Evolutionary conservation across 2,888 invertebrate genomes (phyloP), one percentile per base, ranked within the genome.

Genomic region (Acleris sparsana): DNA sequence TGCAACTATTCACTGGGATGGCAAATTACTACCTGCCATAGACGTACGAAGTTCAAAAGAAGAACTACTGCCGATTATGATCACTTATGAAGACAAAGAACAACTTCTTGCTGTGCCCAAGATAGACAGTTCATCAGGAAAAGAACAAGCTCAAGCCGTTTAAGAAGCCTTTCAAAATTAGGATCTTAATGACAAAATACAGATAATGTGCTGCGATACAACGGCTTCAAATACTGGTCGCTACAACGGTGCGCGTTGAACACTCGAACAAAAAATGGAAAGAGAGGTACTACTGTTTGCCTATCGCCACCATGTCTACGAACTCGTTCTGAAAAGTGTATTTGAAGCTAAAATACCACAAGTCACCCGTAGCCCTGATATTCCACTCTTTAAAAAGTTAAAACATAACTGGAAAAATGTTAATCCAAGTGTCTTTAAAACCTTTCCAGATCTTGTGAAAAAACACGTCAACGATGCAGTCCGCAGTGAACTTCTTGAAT

Each of bases 231-330:
- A 70, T 62, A 68, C 64, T 18, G 70, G 69, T 1, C 69, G 69
- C 13, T 53, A 68, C 0, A 71, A 63, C 22, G 70, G 70, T 55
- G 70, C 70, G 46, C 70, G 65, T 58, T 58, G 56, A 25, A 25
- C 5, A 25, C 25, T 25, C 5, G 25, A 25, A 25, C 25, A 25
- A 25, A 25, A 25, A 25, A 17, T 71, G 43, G 59, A 67, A 0
- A 60, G 62, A 6, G 66, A 69, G 57, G 39, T 68, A 29, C 25
- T 68, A 29, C 16, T 69, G n/a, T 70, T 70, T 58, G 67, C 70
- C 62, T 70, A 68, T 44, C 68, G 69, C 51, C 64, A 68, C 64
- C 68, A 68, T 25, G 49, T 69, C 48, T 71, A 69, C 18, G 68
- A 69, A 59, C 43, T 63, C 44, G 63, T 68, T n/a, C n/a, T 70